Conservation (phyloP, 2,888 invertebrate species). For the Rosalia funebris region DNA sequence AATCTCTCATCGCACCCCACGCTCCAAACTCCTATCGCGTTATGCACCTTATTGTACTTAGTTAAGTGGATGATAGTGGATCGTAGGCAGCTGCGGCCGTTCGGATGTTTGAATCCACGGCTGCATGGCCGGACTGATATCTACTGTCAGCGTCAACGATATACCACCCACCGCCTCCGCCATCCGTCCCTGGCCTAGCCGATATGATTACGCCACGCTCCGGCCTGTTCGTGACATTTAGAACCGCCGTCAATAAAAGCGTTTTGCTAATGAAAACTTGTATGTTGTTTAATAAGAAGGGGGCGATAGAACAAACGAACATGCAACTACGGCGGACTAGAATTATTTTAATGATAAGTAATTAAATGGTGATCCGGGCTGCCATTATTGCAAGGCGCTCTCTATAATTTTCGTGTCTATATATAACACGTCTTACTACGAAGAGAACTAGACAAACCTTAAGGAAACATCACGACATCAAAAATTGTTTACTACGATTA, state of each 20-base stretch:
- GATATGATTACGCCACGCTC: conserved; percentile 14
- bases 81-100: conserved; percentile 19
- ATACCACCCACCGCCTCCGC: conserved; percentile 12
- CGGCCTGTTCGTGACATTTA: conserved; percentile 20
- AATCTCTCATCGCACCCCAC: conserved; percentile 17
- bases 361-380: no score
- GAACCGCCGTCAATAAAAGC: conserved; percentile 10
- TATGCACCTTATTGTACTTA: conserved; percentile 20
- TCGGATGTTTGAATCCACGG: conserved; percentile 11
- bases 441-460: no score
- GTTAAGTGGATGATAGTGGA: conserved; percentile 19
- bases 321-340: neutral
- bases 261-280: conserved; percentile 13
- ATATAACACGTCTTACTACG: no score
- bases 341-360: no score
- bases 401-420: no score
- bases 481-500: no score
- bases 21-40: conserved; percentile 10
- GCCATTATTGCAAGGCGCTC: no score
- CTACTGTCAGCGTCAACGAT: conserved; percentile 17
- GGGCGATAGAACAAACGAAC: conserved; percentile 1
- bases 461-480: no score
- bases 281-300: conserved; percentile 1
- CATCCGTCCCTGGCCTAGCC: conserved; percentile 4
- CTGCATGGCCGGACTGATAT: conserved; percentile 6